These are phyloP conservation scores for Gadus chalcogrammus DNA, from an alignment of 2,113 vertebrate genomes.

Conservation along the genomic window DNA sequence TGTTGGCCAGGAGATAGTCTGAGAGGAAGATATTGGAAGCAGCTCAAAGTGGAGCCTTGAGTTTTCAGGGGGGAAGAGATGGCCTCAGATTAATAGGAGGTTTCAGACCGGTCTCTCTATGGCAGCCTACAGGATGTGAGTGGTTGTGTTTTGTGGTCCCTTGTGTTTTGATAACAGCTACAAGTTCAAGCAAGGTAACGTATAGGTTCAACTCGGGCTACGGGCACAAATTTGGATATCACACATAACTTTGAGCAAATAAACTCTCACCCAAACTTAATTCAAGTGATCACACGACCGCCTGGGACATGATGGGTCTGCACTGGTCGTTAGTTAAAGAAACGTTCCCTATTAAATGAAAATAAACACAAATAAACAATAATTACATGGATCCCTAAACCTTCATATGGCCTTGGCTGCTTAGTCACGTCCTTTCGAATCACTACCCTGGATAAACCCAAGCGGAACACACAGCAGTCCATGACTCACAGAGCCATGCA, in stretches of 20 bases:
- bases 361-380: constrained; percentile 78
- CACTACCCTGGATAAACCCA: constrained; percentile 72
- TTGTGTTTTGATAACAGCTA: constrained; percentile 20
- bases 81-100: too few relatives aligned
- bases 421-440: constrained; percentile 69
- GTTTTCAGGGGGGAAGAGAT: too few relatives aligned
- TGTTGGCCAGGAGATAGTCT: too few relatives aligned
- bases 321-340: constrained; percentile 61
- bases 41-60: too few relatives aligned
- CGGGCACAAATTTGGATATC: constrained; percentile 41
- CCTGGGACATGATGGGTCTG: constrained; percentile 60
- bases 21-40: too few relatives aligned
- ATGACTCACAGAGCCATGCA: constrained; percentile 61
- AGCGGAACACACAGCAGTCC: constrained; percentile 46
- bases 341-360: constrained; percentile 71
- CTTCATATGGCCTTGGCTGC: constrained; percentile 58
- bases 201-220: constrained; percentile 44
- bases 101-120: too few relatives aligned
- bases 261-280: constrained; percentile 49
- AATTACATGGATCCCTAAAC: constrained; percentile 65
- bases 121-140: too few relatives aligned
- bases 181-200: constrained; percentile 49
- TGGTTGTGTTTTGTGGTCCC: background rate
- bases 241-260: constrained; percentile 47
- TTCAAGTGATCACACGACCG: constrained; percentile 60